These are phyloP conservation scores for Acipenser ruthenus DNA, from an alignment of 2,797 vertebrate species.

Conservation along the genomic window DNA sequence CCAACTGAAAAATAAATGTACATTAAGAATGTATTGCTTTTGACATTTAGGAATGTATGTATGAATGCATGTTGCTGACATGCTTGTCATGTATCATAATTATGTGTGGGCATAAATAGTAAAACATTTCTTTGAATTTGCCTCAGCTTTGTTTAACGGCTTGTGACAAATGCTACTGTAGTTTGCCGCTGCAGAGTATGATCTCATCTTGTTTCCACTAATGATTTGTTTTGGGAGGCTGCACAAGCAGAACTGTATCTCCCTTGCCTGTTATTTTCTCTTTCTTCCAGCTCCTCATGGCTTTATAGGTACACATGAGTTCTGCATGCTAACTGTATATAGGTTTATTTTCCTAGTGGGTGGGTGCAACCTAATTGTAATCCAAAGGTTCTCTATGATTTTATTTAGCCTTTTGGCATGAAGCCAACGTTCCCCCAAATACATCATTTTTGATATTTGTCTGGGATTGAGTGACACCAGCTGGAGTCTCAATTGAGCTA, in stretches of 20 bases:
- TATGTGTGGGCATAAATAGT: not conserved
- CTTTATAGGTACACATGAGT: not conserved
- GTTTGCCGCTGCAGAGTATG: not conserved
- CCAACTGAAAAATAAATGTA: too few species aligned
- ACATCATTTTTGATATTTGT: constrained; percentile 22
- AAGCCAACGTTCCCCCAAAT: constrained; percentile 21
- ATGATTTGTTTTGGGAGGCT: constrained; percentile 1
- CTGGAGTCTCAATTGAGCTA: constrained; percentile 35
- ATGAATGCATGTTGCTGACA: too few species aligned
- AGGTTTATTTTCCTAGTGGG: not conserved
- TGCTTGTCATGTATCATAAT: not conserved
- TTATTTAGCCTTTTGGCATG: too few species aligned
- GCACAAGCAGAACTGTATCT: not conserved
- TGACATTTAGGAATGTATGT: too few species aligned
- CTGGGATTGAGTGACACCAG: constrained; percentile 31
- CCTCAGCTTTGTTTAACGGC: not conserved
- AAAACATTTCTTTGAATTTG: not conserved
- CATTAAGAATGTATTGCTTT: too few species aligned
- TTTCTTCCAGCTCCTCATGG: not conserved
- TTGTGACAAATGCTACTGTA: not conserved
- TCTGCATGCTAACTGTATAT: too few species aligned
- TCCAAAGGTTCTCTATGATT: too few species aligned
- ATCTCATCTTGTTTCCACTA: not conserved
- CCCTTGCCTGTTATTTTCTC: not conserved
- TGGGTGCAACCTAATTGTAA: too few species aligned